Percentiles rank a stretch among this genome's conserved stretches.
Evolutionary conservation across 2,113 vertebrate species (phyloP).

Genomic region (Serinus canaria): DNA sequence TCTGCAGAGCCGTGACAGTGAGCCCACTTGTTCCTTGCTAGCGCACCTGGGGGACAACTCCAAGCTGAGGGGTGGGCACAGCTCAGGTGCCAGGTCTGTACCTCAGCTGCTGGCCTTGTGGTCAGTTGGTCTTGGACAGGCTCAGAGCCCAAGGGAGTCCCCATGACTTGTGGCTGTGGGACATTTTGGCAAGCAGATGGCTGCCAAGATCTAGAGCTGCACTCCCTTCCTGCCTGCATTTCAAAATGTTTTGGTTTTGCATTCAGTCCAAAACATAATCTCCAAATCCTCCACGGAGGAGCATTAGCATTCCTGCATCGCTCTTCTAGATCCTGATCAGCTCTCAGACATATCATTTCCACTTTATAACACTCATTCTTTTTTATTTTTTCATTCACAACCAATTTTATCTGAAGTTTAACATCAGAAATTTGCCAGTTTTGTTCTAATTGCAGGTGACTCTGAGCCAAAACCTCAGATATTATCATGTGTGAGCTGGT

Average conservation of each 20-base stretch:
- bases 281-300: background rate
- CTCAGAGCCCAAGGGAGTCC: background rate
- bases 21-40: background rate
- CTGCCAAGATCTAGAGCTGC: background rate
- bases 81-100: background rate
- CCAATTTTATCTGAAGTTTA: conserved; percentile 39
- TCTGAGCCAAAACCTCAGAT: conserved; percentile 53
- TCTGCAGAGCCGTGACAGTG: background rate
- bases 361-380: background rate
- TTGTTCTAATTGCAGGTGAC: conserved; percentile 39
- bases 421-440: conserved; percentile 22
- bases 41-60: rapidly evolving
- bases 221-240: background rate
- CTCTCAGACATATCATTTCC: background rate
- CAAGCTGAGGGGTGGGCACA: rapidly evolving
- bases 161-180: background rate
- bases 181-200: background rate
- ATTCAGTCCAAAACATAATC: background rate
- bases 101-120: rapidly evolving
- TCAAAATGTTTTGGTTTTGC: conserved; percentile 18
- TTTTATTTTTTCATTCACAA: conserved; percentile 47
- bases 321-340: background rate
- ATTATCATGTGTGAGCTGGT: background rate
- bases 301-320: background rate
- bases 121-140: background rate